Percentiles rank a stretch among this genome's conserved stretches.
These are phyloP conservation scores for Mormoops blainvillei DNA, from an alignment of 2,113 vertebrate species.

Conservation along the genomic window DNA sequence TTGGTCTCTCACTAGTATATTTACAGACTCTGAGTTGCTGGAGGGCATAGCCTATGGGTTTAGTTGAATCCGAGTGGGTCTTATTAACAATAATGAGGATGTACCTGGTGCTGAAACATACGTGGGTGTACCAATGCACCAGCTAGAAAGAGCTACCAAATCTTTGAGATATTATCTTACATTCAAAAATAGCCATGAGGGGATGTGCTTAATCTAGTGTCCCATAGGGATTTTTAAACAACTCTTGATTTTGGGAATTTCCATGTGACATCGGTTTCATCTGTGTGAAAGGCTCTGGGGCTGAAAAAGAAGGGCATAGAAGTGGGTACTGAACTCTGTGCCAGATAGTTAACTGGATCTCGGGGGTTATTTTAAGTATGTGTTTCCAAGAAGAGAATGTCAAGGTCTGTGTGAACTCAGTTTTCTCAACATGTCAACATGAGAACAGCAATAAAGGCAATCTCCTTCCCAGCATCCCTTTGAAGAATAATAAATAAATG, in stretches of 20 bases:
- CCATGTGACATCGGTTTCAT: background rate
- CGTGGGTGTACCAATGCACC: background rate
- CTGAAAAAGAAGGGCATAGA: background rate
- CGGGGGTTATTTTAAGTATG: conserved; percentile 36
- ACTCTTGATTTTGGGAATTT: conserved; percentile 24
- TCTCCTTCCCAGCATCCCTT: conserved; percentile 30
- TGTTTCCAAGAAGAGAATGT: conserved; percentile 53
- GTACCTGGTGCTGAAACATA: background rate
- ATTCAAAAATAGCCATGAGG: background rate
- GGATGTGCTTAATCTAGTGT: background rate
- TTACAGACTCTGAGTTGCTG: background rate
- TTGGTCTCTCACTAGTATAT: background rate
- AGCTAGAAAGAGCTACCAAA: background rate
- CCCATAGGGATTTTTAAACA: background rate
- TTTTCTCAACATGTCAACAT: conserved; percentile 52
- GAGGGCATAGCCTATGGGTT: too few relatives aligned
- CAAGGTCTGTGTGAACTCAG: conserved; percentile 12
- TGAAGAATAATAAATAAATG: conserved; percentile 68
- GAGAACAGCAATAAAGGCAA: conserved; percentile 30
- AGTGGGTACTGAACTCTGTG: background rate
- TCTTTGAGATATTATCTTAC: background rate
- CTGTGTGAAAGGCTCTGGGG: background rate
- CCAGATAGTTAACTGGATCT: background rate
- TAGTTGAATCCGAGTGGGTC: too few relatives aligned
- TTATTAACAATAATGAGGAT: too few relatives aligned